Evolutionary conservation across 2,888 invertebrate species (phyloP).

Genomic region (Parthenolecanium corni): DNA sequence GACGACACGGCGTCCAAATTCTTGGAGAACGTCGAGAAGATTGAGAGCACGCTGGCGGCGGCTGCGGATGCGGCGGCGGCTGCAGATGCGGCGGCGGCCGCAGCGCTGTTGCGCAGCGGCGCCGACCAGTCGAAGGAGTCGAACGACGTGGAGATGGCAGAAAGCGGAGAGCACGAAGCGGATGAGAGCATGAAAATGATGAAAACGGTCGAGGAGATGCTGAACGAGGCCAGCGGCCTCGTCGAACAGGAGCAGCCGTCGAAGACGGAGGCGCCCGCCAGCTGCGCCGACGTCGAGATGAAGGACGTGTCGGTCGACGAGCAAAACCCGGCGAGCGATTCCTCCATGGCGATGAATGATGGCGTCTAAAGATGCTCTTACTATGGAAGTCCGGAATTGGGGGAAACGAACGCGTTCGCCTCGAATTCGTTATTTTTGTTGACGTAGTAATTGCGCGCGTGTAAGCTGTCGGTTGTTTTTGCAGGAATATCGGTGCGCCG

Average conservation of each 20-base stretch:
- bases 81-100: neutral
- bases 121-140: neutral
- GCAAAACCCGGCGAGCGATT: neutral
- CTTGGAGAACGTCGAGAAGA: conserved; percentile 18
- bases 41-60: neutral
- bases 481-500: too few species aligned
- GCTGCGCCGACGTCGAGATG: conserved; percentile 7
- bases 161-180: neutral
- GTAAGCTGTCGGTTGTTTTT: too few species aligned
- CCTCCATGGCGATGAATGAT: too few species aligned
- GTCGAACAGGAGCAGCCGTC: neutral
- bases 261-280: neutral
- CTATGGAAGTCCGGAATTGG: too few species aligned
- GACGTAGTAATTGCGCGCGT: too few species aligned
- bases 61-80: neutral
- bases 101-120: neutral
- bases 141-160: conserved; percentile 16
- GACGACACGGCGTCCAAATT: conserved; percentile 9
- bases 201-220: conserved; percentile 21
- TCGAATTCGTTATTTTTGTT: too few species aligned
- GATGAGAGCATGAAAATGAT: conserved; percentile 1
- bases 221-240: neutral
- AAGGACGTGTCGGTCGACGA: conserved; percentile 7
- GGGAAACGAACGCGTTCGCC: too few species aligned
- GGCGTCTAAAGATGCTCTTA: too few species aligned